Evolutionary conservation across 2,888 invertebrate species (phyloP), one percentile per base, ranked within the genome.

Genomic region (Acronicta psi): DNA sequence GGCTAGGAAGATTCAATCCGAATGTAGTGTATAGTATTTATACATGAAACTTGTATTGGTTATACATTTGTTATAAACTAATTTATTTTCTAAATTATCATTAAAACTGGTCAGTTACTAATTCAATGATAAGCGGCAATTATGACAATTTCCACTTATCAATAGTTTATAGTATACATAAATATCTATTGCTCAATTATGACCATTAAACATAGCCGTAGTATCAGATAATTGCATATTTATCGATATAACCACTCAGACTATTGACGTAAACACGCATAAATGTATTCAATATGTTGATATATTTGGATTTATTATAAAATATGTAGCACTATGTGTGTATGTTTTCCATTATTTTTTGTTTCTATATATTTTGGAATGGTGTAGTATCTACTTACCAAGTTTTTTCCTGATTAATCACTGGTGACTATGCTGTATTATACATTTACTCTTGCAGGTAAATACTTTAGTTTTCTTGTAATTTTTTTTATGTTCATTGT

Each of bases 171-270:
- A 10, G 13, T 16, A 44, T 42, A 31, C 37, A 51, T 67, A 59
- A 53, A 71, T 46, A 47, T 37, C 18, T 45, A 41, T 29, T 47
- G 42, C 37, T 42, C 54, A 58, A 69, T 61, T 68, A 67, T 46
- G 37, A 44, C 13, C 69, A 40, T 55, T 68, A 58, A 69, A 69
- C 61, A 61, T 58, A 47, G 16, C 17, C 44, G 42, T 53, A 40
- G 45, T 61, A 61, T 73, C 61, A 51, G 73, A 57, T 69, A 68
- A 67, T 57, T 68, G 73, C 23, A 69, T 57, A 68, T 69, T 69
- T 53, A 69, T 69, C 61, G 68, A 46, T 42, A 37, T 13, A 17
- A 34, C 51, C 52, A 65, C 42, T 50, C 72, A 25, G 34, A 43
- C 52, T 65, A 58, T 57, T 65, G 45, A 70, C 71, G 57, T 57